Base-by-base conservation (phyloP, 2,888 invertebrate genomes). In the Drosophila fungiperda region DNA sequence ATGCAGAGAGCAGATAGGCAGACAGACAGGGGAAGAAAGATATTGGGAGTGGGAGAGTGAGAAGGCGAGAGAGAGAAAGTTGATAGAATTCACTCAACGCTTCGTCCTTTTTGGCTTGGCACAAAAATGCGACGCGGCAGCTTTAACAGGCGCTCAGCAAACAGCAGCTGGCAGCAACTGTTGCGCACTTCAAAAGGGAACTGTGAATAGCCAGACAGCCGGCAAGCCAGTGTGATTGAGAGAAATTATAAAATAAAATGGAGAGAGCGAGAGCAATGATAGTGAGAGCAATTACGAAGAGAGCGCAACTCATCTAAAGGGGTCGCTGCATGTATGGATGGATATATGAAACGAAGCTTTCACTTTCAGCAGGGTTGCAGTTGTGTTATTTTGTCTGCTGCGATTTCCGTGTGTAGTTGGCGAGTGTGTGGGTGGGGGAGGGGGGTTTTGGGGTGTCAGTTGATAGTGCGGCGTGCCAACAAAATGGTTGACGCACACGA, bases 81-180 rank as follows among this genome's bases (percentile, higher is more conserved):
- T 71, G 53, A 52, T 35, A 49, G 68, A 79, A 66, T 68, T 86
- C 90, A 77, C 90, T 87, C 86, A 86, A 85, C 88, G 88, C 82
- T 75, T 89, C 89, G 85, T 89, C 86, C 89, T 87, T 89, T 89
- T 87, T 87, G 85, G 74, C 68, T 68, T 78, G 82, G 74, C 78
- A 87, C 85, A 90, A 82, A 89, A 89, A 90, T 90, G 83, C 90
- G 84, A 90, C 76, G 82, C 88, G 80, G 90, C 83, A 83, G 72
- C 76, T 60, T 59, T 60, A 76, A 45, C 84, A 89, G 90, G 89
- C 72, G 82, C 81, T n/a, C 89, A 89, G 90, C 50, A 78, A 67
- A 36, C 36, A 23, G 20, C 57, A 61, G 73, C 70, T 72, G 62
- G 64, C 54, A 35, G 74, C 76, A 89, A 87, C 89, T 83, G 87